Conservation (phyloP, 2,797 vertebrate genomes). For the Fistularia tabacaria region DNA sequence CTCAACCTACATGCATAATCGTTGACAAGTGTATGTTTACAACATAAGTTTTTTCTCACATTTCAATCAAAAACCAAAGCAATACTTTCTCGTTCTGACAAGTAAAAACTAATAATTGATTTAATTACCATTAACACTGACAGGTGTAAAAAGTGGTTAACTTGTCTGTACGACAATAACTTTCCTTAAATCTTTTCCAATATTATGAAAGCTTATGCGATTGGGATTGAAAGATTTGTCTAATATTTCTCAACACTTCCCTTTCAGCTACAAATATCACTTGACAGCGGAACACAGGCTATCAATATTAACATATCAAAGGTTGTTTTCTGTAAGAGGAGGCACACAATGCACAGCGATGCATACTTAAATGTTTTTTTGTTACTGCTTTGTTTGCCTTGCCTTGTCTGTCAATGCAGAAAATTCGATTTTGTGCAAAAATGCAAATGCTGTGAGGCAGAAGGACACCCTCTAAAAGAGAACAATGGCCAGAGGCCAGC, state of each 20-base stretch:
- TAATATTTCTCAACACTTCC: conserved; percentile 35
- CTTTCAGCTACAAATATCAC: conserved; percentile 74
- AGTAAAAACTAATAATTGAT: neutral
- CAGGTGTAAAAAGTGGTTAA: too few species aligned
- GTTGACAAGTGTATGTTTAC: conserved; percentile 38
- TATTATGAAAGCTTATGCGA: neutral
- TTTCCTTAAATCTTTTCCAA: neutral
- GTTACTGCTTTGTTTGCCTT: conserved; percentile 66
- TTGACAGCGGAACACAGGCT: conserved; percentile 74
- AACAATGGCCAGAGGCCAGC: conserved; percentile 78
- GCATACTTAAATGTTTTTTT: conserved; percentile 85
- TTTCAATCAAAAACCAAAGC: too few species aligned
- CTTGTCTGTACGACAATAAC: too few species aligned
- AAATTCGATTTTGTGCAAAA: conserved; percentile 89
- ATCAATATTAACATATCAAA: conserved; percentile 95
- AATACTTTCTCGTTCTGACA: too few species aligned
- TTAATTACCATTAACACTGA: too few species aligned
- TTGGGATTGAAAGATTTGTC: conserved; percentile 36
- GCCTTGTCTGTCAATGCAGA: conserved; percentile 80
- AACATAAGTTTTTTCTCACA: neutral
- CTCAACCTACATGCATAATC: conserved; percentile 44
- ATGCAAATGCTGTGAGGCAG: conserved; percentile 81
- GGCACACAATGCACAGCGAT: conserved; percentile 75
- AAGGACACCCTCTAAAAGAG: conserved; percentile 80
- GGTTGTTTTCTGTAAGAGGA: conserved; percentile 64